phyloP scores from a whole-genome alignment of 53 echinoderm and acorn worm genomes.

The Hippasteria phrygiana region DNA sequence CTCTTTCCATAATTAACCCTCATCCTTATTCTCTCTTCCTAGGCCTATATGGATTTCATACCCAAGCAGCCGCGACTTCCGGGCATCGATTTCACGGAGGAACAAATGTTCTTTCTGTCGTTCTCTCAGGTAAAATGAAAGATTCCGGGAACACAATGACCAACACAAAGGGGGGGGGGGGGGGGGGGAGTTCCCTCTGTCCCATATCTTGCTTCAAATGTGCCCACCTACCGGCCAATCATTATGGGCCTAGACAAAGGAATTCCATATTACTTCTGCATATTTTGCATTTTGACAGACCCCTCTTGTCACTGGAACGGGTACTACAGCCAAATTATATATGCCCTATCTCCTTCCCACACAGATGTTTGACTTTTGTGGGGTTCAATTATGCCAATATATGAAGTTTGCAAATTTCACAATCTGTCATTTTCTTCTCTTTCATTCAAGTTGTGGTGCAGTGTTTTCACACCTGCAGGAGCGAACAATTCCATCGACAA shows the following conservation, averaged over 20 bases:
- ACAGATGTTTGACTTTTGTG: no score
- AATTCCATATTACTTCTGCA: no score
- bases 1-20: no score
- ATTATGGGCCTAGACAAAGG: no score
- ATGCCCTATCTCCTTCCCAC: no score
- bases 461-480: slow-evolving; percentile 75
- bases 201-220: not conserved
- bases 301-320: no score
- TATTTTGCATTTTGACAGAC: no score
- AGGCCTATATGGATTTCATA: slow-evolving; percentile 79
- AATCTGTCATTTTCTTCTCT: not conserved
- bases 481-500: slow-evolving; percentile 53
- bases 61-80: slow-evolving; percentile 68
- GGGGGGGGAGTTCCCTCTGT: not conserved
- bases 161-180: not conserved
- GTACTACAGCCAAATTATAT: no score
- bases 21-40: not conserved
- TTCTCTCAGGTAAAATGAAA: slow-evolving; percentile 81
- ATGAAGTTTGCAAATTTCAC: not conserved
- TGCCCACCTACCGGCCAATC: no score
- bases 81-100: slow-evolving; percentile 70
- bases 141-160: not conserved
- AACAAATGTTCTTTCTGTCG: slow-evolving; percentile 89
- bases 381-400: not conserved
- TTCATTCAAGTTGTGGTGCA: slow-evolving; percentile 79